Conservation (phyloP, 1,140 invertebrate genomes). For the Macrobrachium rosenbergii region DNA sequence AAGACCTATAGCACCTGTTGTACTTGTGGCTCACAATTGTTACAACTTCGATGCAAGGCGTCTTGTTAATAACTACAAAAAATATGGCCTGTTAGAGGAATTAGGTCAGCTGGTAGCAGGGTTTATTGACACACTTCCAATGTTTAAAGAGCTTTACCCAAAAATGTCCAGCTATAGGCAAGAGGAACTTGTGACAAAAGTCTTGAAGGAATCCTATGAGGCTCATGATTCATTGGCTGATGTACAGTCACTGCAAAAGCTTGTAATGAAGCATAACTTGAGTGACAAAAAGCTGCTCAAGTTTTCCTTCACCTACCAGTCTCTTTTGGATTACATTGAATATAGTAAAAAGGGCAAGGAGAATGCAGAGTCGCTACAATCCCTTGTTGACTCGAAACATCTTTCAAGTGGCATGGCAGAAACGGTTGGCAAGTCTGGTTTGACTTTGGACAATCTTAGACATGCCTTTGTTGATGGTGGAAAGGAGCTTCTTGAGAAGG, state of each 20-base stretch:
- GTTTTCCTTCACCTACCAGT: constrained; percentile 25
- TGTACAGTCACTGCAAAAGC: constrained; percentile 17
- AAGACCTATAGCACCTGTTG: constrained; percentile 2
- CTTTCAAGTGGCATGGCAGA: constrained; percentile 8
- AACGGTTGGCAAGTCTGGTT: constrained; percentile 10
- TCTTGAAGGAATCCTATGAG: constrained; percentile 5
- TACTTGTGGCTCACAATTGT: constrained; percentile 30
- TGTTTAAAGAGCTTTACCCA: constrained; percentile 13
- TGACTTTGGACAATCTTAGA: neutral
- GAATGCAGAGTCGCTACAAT: neutral
- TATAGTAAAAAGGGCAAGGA: neutral
- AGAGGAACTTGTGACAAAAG: neutral
- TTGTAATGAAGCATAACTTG: neutral
- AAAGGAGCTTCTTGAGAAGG: neutral
- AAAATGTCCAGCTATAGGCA: constrained; percentile 8
- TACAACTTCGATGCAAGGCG: constrained; percentile 8
- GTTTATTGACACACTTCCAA: constrained; percentile 21
- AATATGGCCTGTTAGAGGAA: neutral
- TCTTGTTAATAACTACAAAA: constrained; percentile 13
- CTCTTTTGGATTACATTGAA: constrained; percentile 2
- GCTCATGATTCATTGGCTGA: constrained; percentile 23
- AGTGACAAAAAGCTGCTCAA: neutral
- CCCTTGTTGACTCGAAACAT: neutral
- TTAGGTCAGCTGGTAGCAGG: neutral
- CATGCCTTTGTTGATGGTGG: neutral